These are phyloP conservation scores for Latheticus oryzae DNA, from an alignment of 2,888 invertebrate species.

Conservation along the genomic window DNA sequence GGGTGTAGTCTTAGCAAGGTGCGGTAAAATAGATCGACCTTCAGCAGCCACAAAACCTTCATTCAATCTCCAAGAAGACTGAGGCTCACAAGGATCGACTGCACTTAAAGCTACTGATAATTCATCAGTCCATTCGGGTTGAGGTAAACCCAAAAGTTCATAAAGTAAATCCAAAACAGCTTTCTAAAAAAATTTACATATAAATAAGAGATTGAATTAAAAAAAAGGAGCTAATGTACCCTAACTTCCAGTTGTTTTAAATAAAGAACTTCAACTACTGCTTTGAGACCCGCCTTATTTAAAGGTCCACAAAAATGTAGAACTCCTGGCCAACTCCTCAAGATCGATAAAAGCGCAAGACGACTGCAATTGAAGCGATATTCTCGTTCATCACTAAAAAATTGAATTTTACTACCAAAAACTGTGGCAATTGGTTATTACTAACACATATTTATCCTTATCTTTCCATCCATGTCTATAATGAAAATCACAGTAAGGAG, in stretches of 20 bases:
- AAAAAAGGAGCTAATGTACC: too few species aligned
- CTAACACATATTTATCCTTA: slow-evolving; percentile 65
- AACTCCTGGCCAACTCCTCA: slow-evolving; percentile 93
- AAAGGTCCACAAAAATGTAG: slow-evolving; percentile 87
- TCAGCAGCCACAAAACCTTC: slow-evolving; percentile 97
- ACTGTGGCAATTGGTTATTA: too few species aligned
- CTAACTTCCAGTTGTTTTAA: slow-evolving; percentile 90
- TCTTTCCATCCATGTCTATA: slow-evolving; percentile 79
- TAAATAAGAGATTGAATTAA: slow-evolving; percentile 14
- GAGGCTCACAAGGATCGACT: slow-evolving; percentile 87
- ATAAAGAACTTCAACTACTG: slow-evolving; percentile 84
- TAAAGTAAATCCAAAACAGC: slow-evolving; percentile 92
- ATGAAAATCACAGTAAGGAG: slow-evolving; percentile 95
- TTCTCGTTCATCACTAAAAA: slow-evolving; percentile 78
- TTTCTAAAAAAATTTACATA: slow-evolving; percentile 77
- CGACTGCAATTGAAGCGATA: slow-evolving; percentile 87
- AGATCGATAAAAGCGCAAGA: slow-evolving; percentile 82
- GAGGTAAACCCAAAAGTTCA: slow-evolving; percentile 87
- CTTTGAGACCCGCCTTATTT: slow-evolving; percentile 79
- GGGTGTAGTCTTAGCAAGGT: slow-evolving; percentile 85
- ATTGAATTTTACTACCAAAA: slow-evolving; percentile 4
- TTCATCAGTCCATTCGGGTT: slow-evolving; percentile 94
- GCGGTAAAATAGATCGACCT: slow-evolving; percentile 86
- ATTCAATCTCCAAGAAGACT: slow-evolving; percentile 88
- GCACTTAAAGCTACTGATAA: slow-evolving; percentile 88